A percentile compares a stretch with the other conserved stretches of the same genome.
These are phyloP conservation scores for Cairina moschata DNA, from an alignment of 2,113 vertebrate species.

Conservation along the genomic window DNA sequence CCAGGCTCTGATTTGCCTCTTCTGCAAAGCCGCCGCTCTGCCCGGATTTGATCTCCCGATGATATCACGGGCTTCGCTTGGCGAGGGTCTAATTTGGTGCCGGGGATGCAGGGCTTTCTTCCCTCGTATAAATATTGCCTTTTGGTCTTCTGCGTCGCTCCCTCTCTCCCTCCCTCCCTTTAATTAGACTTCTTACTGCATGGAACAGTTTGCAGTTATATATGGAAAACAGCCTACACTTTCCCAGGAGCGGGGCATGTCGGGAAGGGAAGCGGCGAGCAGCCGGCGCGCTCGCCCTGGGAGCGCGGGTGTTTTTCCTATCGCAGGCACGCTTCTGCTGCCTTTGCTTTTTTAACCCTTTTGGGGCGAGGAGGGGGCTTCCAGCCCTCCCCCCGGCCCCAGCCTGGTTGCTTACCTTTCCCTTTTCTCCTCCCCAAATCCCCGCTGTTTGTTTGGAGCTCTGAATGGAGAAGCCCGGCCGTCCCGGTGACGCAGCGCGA, in stretches of 20 bases:
- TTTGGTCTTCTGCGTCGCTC: conserved; percentile 23
- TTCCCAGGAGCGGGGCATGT: conserved; percentile 72
- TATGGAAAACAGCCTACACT: conserved; percentile 79
- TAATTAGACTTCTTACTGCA: conserved; percentile 78
- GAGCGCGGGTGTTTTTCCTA: conserved; percentile 54
- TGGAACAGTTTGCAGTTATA: conserved; percentile 82
- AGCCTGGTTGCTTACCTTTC: fast-evolving
- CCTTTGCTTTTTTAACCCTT: conserved; percentile 45
- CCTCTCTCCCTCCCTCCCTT: conserved; percentile 64
- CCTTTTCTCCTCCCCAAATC: not conserved
- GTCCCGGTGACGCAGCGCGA: fast-evolving
- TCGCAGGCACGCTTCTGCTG: conserved; percentile 14
- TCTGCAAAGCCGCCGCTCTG: not conserved
- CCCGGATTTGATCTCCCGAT: not conserved
- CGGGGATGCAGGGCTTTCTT: not conserved
- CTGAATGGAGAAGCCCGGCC: fast-evolving
- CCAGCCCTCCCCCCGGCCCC: fast-evolving
- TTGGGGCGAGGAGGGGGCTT: not conserved
- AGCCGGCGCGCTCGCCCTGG: conserved; percentile 28
- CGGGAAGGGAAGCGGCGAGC: conserved; percentile 43
- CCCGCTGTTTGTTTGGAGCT: not conserved
- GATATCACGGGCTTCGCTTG: not conserved
- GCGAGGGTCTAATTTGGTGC: conserved; percentile 57
- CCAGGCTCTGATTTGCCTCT: conserved; percentile 20
- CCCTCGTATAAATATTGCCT: conserved; percentile 47